Evolutionary conservation across 1,140 invertebrate genomes (phyloP).

Genomic region (Cydia pomonella): DNA sequence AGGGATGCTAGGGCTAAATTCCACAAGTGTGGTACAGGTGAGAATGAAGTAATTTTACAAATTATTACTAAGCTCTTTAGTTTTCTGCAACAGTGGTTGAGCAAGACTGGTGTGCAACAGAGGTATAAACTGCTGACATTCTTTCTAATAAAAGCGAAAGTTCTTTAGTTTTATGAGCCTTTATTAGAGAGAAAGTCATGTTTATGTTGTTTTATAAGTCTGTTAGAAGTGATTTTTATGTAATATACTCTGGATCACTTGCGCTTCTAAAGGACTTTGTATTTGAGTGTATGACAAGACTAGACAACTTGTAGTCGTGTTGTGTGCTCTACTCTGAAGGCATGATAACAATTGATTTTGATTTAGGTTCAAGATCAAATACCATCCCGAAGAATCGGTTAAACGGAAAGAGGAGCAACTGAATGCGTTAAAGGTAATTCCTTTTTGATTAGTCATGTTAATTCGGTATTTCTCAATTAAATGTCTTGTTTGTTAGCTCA

Average conservation of each 20-base stretch:
- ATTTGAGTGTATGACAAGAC: conserved; percentile 18
- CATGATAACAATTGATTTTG: conserved; percentile 46
- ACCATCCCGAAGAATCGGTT: conserved; percentile 97
- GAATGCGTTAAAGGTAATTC: conserved; percentile 88
- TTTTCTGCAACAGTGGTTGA: conserved; percentile 46
- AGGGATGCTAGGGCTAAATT: conserved; percentile 77
- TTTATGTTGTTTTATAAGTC: conserved; percentile 33
- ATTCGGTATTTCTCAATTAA: not conserved
- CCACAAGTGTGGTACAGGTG: conserved; percentile 79
- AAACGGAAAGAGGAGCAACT: conserved; percentile 95
- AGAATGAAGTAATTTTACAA: conserved; percentile 79
- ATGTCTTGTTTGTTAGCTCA: no score
- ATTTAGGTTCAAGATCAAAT: conserved; percentile 99
- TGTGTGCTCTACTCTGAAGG: conserved; percentile 33
- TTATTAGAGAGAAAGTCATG: conserved; percentile 38
- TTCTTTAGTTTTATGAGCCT: conserved; percentile 6
- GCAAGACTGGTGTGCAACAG: conserved; percentile 6
- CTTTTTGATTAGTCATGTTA: not conserved
- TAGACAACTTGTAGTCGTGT: conserved; percentile 36
- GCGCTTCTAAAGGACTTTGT: conserved; percentile 18
- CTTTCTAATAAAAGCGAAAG: conserved; percentile 5
- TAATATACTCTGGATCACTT: not conserved
- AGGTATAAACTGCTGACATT: conserved; percentile 20
- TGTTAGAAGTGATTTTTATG: conserved; percentile 10
- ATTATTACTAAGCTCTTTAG: conserved; percentile 71